Evolutionary conservation across 2,888 invertebrate species (phyloP), one percentile per base, ranked within the genome.

Genomic region (Cephus sareptanus): DNA sequence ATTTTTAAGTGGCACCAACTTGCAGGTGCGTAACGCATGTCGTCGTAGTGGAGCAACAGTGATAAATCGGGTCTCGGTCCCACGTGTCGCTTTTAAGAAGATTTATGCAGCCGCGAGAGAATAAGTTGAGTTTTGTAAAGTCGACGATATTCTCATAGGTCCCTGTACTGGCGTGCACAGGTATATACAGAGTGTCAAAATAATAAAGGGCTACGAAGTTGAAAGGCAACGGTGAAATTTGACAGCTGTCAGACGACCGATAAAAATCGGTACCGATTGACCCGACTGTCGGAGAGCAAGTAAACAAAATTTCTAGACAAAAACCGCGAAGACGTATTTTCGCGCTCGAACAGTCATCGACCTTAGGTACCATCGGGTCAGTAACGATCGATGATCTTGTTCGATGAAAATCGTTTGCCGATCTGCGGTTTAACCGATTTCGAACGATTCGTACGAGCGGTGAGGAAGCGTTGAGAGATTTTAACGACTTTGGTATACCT

Each of bases 11-110:
- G 74, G 74, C 23, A 34, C 71, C 31, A 9, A 15, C 71, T 31
- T 34, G 71, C 71, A 71, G 71, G 71, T 71, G 71, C 71, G 71
- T 15, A 71, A 74, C 37, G 37, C 74, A 34, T 34, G 74, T 35
- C 34, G 31, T 71, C 30, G 37, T 74, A 33, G 30, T 6, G 37
- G 23, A 30, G 34, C 37, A n/a, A 23, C 11, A 35, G 35, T 34
- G 37, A 74, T 74, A 35, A 35, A 74, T 74, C 74, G 74, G 34
- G 15, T 34, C 74, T 35, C 74, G 74, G 74, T 34, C 74, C 35
- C 69, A 23, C 69, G 11, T 69, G 35, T 74, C 74, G 74, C 35
- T n/a, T 74, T 35, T 35, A 71, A 71, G 30, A 34, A 74, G 74
- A 74, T 74, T 74, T 74, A 74, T 74, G 34, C 35, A 35, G 37